Conservation (phyloP, 2,797 vertebrate species). For the Sebastes umbrosus region DNA sequence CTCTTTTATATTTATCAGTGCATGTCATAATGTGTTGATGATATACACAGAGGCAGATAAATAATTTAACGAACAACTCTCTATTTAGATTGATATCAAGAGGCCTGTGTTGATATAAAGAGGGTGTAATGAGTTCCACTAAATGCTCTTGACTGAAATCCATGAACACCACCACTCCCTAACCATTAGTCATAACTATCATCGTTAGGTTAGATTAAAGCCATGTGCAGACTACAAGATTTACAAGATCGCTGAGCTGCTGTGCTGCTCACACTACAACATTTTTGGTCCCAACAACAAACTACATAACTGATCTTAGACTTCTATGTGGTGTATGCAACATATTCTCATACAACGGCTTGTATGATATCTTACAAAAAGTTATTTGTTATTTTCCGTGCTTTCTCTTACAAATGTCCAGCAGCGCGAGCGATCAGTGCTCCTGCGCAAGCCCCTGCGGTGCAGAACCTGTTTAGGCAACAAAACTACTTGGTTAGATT, state of each 20-base stretch:
- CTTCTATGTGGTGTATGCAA: background rate
- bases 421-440: background rate
- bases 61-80: background rate
- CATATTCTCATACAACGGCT: background rate
- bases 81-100: constrained; percentile 10
- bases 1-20: background rate
- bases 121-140: constrained; percentile 28
- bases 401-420: background rate
- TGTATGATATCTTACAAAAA: background rate
- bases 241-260: background rate
- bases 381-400: background rate
- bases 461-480: background rate
- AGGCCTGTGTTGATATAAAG: constrained; percentile 17
- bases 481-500: background rate
- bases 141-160: constrained; percentile 25
- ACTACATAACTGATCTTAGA: background rate
- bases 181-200: constrained; percentile 4
- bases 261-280: background rate
- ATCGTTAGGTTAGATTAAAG: background rate
- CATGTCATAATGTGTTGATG: background rate
- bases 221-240: background rate
- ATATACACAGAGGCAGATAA: background rate
- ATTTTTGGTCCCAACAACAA: background rate
- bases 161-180: constrained; percentile 17
- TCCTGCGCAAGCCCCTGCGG: background rate